Evolutionary conservation across 2,113 vertebrate genomes (phyloP).

Genomic region (Engraulis encrasicolus): DNA sequence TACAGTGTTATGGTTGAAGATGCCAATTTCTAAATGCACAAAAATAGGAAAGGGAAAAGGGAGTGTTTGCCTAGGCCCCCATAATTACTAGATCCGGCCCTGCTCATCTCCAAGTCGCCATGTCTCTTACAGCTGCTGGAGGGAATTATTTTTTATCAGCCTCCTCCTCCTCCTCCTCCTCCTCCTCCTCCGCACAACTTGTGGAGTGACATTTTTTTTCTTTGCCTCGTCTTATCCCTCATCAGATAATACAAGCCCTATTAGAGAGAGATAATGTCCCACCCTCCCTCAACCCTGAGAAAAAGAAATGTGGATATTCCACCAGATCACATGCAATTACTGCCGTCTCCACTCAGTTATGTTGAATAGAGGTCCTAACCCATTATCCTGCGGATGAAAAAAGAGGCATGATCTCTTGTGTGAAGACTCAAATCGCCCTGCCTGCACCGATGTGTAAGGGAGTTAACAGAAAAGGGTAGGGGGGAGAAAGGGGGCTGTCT

Average conservation of each 20-base stretch:
- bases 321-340: constrained; percentile 33
- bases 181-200: no score
- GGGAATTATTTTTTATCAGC: constrained; percentile 29
- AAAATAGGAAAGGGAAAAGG: no score
- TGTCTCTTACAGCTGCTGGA: background rate
- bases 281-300: constrained; percentile 6
- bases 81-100: no score
- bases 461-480: background rate
- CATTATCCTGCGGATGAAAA: constrained; percentile 1
- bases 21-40: no score
- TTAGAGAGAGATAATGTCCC: constrained; percentile 40
- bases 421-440: background rate
- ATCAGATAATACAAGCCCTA: constrained; percentile 20
- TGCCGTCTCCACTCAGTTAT: constrained; percentile 21
- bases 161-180: no score
- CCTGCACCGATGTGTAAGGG: background rate
- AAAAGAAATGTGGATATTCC: constrained; percentile 15
- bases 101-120: background rate
- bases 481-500: no score
- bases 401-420: constrained; percentile 6
- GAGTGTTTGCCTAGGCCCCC: no score
- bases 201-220: background rate
- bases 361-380: constrained; percentile 25
- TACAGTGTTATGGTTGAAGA: no score
- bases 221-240: background rate